Base-by-base conservation (phyloP, 2,797 vertebrate genomes). In the Sebastes diaconus region DNA sequence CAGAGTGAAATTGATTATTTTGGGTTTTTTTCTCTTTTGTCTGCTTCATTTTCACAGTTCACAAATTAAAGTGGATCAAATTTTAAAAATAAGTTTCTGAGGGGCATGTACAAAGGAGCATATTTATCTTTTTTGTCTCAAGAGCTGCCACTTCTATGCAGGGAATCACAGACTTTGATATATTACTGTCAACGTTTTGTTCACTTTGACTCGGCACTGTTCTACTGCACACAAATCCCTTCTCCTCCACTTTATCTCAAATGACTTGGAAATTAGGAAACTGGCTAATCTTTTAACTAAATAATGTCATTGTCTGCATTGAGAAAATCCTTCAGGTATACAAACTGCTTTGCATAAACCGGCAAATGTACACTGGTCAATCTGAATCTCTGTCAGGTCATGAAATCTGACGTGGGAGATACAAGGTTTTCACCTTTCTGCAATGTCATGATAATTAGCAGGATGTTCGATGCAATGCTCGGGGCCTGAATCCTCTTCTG, bases 391-490 rank as follows among this genome's bases (percentile, higher is more conserved):
- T 73, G 27, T 64, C 6, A 34, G 5, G 18, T 73, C 8, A 73
- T 24, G 4, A 74, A 60, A 55, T 73, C 27, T 24, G 8, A 34
- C 36, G 2, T 34, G n/a, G 54, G 29, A 24, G 1, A 58, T 30
- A 4, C 2, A 6, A 2, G 9, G 36, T 60, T 85, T 80, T 70
- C 70, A 66, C 24, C 50, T 54, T 11, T 73, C 63, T 29, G 22
- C 71, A 67, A 16, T 70, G 57, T 68, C 66, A 27, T 34, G 59
- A n/a, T 77, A 68, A 81, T 78, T 63, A 81, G 60, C 32, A 68
- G 54, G 36, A 67, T 78, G 46, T 60, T 72, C 6, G 57, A 14
- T 42, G 58, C 1, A 25, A 34, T 42, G 54, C 27, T 54, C 1
- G 2, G 52, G 32, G 70, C 29, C 76, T 50, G 13, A 81, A 75